Evolutionary conservation across 2,888 invertebrate species (phyloP).

Genomic region (Hemistola chrysoprasaria): DNA sequence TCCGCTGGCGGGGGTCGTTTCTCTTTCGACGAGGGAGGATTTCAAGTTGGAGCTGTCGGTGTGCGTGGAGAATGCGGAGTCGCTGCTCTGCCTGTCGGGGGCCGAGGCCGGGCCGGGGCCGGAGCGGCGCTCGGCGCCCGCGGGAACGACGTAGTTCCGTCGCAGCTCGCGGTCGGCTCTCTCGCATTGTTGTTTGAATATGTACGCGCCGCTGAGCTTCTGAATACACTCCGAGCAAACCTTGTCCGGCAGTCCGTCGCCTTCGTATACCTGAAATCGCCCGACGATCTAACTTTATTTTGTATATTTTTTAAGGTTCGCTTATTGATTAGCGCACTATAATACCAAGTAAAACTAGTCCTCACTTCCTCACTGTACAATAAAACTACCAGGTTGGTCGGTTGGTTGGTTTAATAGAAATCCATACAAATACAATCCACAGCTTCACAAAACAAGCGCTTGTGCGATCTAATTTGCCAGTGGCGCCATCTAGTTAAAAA

Average conservation of each 20-base stretch:
- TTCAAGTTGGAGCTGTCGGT: constrained; percentile 64
- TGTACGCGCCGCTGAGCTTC: constrained; percentile 74
- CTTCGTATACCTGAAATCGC: constrained; percentile 64
- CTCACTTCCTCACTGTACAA: no score
- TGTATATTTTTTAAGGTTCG: no score
- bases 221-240: constrained; percentile 76
- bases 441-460: no score
- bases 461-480: no score
- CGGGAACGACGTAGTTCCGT: constrained; percentile 70
- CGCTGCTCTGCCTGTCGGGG: constrained; percentile 70
- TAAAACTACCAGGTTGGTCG: no score
- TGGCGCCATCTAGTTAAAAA: no score
- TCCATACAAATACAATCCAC: no score
- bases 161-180: constrained; percentile 73
- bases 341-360: no score
- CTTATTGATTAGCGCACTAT: no score
- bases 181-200: constrained; percentile 78
- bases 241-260: constrained; percentile 76
- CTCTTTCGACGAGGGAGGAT: constrained; percentile 50
- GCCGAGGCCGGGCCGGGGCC: constrained; percentile 58
- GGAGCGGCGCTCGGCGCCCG: no score
- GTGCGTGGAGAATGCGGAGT: constrained; percentile 72
- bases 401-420: no score
- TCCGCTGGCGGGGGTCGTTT: constrained; percentile 45
- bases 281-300: no score